These are phyloP conservation scores for Ptychadena robeensis DNA, from an alignment of 2,797 vertebrate genomes.

Conservation along the genomic window DNA sequence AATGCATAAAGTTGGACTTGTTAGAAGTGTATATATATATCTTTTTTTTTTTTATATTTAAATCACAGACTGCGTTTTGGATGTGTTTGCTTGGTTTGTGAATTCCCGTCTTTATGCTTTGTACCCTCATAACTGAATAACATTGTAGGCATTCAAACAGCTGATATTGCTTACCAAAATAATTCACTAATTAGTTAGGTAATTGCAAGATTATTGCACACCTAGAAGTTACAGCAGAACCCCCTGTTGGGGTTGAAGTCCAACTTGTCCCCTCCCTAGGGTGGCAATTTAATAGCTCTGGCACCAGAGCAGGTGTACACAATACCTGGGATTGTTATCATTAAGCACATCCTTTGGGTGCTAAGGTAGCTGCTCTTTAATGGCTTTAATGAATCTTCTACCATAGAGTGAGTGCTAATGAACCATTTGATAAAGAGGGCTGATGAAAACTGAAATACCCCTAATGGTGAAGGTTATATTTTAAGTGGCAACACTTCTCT, in stretches of 20 bases:
- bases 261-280: conserved; percentile 63
- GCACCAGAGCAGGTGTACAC: conserved; percentile 54
- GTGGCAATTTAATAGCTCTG: conserved; percentile 63
- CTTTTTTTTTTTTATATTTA: too few relatives aligned
- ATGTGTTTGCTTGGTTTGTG: too few relatives aligned
- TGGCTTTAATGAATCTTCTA: conserved; percentile 60
- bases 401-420: conserved; percentile 61
- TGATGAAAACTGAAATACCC: conserved; percentile 61
- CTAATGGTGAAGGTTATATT: conserved; percentile 67
- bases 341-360: conserved; percentile 59
- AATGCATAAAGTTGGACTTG: neutral
- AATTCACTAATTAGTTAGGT: conserved; percentile 65
- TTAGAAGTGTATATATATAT: neutral
- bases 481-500: conserved; percentile 63
- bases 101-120: too few relatives aligned
- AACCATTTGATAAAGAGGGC: conserved; percentile 65
- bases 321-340: conserved; percentile 61
- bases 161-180: conserved; percentile 63
- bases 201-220: conserved; percentile 67
- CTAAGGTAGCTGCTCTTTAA: conserved; percentile 53
- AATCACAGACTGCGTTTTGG: too few relatives aligned
- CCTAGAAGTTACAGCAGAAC: conserved; percentile 66
- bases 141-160: conserved; percentile 57
- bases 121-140: neutral
- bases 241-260: conserved; percentile 43